Conservation (phyloP, 2,113 vertebrate genomes). For the Callospermophilus lateralis region DNA sequence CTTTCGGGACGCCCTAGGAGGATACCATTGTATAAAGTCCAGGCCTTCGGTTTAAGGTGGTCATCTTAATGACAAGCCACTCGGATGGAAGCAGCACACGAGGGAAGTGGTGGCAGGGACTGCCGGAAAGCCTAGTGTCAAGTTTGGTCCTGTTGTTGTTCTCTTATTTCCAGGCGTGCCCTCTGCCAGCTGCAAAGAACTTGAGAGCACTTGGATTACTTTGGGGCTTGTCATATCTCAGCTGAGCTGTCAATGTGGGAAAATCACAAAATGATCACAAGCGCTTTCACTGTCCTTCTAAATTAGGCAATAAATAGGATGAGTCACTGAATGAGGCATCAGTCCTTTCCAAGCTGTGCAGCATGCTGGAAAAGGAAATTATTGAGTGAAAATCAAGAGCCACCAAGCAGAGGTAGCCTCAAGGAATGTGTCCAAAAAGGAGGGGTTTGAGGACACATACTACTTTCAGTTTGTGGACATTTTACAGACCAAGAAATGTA, state of each 20-base stretch:
- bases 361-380: constrained; percentile 59
- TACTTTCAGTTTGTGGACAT: background rate
- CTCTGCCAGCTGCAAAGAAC: constrained; percentile 50
- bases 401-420: constrained; percentile 41
- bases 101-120: background rate
- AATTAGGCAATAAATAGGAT: constrained; percentile 68
- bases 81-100: background rate
- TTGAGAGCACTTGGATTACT: constrained; percentile 63
- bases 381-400: constrained; percentile 25
- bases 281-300: constrained; percentile 59
- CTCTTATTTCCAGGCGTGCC: background rate
- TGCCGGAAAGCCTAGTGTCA: background rate
- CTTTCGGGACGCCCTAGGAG: background rate
- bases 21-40: background rate
- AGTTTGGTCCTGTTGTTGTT: background rate
- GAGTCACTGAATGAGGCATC: constrained; percentile 59
- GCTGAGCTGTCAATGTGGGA: constrained; percentile 62
- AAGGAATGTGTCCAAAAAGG: background rate
- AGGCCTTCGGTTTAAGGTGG: background rate
- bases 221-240: constrained; percentile 58
- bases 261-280: constrained; percentile 55
- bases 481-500: constrained; percentile 11
- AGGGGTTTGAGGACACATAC: background rate
- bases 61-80: background rate
- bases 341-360: constrained; percentile 43